These are phyloP conservation scores for Heliopora coerulea DNA, from an alignment of 92 coral and sea anemone genomes.

Conservation along the genomic window DNA sequence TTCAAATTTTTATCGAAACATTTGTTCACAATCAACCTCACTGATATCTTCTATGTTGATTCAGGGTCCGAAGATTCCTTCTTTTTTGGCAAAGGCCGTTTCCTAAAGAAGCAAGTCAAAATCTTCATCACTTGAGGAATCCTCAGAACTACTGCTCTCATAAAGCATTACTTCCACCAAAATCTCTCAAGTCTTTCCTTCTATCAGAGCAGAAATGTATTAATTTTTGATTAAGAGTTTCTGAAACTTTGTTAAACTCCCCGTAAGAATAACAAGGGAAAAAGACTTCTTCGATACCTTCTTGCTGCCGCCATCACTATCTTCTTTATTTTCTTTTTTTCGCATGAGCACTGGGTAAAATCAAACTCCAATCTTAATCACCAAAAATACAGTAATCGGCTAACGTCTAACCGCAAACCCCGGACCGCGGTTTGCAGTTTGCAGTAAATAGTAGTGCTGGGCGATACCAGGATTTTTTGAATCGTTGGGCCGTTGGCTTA, in stretches of 20 bases:
- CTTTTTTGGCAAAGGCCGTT: conserved; percentile 12
- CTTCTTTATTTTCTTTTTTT: no score
- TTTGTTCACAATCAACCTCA: conserved; percentile 41
- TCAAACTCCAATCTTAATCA: background rate
- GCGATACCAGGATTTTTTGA: no score
- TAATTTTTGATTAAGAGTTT: no score
- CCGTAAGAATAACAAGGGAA: no score
- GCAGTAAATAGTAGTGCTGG: no score
- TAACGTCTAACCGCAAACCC: conserved; percentile 2
- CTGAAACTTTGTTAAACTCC: no score
- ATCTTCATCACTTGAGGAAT: conserved; percentile 29
- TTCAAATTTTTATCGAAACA: conserved; percentile 26
- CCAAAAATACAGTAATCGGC: background rate
- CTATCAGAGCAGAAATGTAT: background rate
- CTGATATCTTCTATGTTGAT: conserved; percentile 30
- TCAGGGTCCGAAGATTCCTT: conserved; percentile 21
- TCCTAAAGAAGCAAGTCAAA: conserved; percentile 28
- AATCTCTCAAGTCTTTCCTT: background rate
- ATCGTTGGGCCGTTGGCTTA: no score
- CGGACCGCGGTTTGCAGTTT: conserved; percentile 21
- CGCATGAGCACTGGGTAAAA: background rate
- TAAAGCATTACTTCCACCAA: background rate
- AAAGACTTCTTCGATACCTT: no score
- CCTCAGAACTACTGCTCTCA: conserved; percentile 10
- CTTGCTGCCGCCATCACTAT: no score